These are phyloP conservation scores for Limanda limanda DNA, from an alignment of 2,113 vertebrate genomes.

Conservation along the genomic window DNA sequence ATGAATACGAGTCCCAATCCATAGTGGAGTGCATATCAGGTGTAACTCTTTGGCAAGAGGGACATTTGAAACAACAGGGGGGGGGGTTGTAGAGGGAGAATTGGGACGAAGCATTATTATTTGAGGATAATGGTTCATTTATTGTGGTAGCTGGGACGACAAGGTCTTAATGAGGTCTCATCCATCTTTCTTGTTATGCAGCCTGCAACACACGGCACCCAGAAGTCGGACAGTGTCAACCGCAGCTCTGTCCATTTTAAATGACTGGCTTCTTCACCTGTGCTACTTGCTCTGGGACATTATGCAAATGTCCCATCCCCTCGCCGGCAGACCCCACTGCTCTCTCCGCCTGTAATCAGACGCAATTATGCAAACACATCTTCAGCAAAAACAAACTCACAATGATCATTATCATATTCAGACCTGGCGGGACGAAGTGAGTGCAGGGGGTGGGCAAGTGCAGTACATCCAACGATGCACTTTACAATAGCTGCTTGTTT, in stretches of 20 bases:
- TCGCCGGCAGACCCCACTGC: slow-evolving; percentile 52
- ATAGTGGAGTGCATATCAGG: neutral
- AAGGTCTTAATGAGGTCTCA: slow-evolving; percentile 56
- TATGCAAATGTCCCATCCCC: slow-evolving; percentile 72
- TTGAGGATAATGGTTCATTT: slow-evolving; percentile 64
- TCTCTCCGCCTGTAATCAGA: slow-evolving; percentile 63
- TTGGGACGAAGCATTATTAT: slow-evolving; percentile 55
- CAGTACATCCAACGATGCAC: slow-evolving; percentile 23
- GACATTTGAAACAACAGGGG: slow-evolving; percentile 1
- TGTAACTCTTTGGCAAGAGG: neutral
- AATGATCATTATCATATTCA: slow-evolving; percentile 63
- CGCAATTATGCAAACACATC: slow-evolving; percentile 68
- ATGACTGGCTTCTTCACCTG: slow-evolving; percentile 71
- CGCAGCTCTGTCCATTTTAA: slow-evolving; percentile 68
- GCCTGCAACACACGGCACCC: slow-evolving; percentile 35
- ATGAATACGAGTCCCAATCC: neutral
- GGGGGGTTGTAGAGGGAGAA: slow-evolving; percentile 6
- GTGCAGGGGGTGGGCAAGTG: slow-evolving; percentile 34
- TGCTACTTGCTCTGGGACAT: slow-evolving; percentile 68
- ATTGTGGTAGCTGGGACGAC: slow-evolving; percentile 36
- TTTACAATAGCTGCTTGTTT: slow-evolving; percentile 8
- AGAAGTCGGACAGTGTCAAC: slow-evolving; percentile 50
- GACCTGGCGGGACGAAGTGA: slow-evolving; percentile 27
- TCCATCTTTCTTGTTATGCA: slow-evolving; percentile 57
- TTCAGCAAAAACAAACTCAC: slow-evolving; percentile 65